Evolutionary conservation across 2,888 invertebrate genomes (phyloP), one percentile per base, ranked within the genome.

Genomic region (Orchesellides sinensis): DNA sequence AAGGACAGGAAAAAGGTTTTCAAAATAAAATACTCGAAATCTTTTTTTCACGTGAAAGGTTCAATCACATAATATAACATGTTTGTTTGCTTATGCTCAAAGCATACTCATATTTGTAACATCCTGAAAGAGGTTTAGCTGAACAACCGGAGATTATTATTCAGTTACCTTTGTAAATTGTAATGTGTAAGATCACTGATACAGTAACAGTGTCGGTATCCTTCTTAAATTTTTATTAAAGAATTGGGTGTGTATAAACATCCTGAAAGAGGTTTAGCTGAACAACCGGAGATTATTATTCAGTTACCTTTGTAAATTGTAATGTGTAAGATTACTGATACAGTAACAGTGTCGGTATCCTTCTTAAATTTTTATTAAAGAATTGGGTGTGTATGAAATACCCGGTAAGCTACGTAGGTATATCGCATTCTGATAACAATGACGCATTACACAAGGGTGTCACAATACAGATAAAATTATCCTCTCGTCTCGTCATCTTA

Each of bases 1-100:
- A 49, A 65, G 45, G 23, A 80, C 81, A 81, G 81, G 81, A 74
- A 81, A n/a, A 68, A 74, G 74, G 59, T 35, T 81, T 81, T 81
- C 81, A 81, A 74, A 81, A 73, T n/a, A n/a, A n/a, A n/a, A n/a
- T n/a, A n/a, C 10, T 49, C 19, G 69, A 69, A 32, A 70, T 0
- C 10, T 32, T 56, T 25, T 19, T 56, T 56, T 27, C 56, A 56
- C 23, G 56, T 56, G 25, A 56, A 12, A 56, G 19, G 12, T 21
- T 61, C 35, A 35, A 17, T 32, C 32, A 61, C 1, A 12, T 61
- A 17, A 10, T n/a, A 12, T 8, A 17, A 17, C 14, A 61, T 61
- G 35, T 29, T 61, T 61, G 21, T 61, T 29, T 61, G 14, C 35
- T 32, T n/a, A n/a, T 61, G 52, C 19, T 49, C 8, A 35, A 35